Conservation (phyloP, 2,113 vertebrate genomes). For the Mormoops blainvillei region DNA sequence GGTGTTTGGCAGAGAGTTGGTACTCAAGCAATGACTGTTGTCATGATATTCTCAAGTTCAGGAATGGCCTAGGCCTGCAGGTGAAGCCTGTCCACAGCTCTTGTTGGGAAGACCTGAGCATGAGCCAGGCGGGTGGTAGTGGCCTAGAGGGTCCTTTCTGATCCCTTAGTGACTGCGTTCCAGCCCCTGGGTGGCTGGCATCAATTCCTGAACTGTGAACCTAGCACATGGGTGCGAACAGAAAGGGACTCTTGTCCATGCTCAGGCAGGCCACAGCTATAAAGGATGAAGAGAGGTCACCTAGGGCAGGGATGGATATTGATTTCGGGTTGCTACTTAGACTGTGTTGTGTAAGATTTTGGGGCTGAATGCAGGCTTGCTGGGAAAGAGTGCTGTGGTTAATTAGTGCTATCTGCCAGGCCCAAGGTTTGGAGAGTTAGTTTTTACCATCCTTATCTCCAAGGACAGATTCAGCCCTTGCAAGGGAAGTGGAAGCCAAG, state of each 20-base stretch:
- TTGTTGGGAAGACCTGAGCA: background rate
- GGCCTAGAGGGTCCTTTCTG: background rate
- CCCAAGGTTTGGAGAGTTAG: background rate
- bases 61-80: background rate
- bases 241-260: background rate
- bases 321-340: background rate
- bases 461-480: background rate
- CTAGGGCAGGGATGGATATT: background rate
- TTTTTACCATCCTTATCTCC: background rate
- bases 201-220: background rate
- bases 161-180: background rate
- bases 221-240: background rate
- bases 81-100: background rate
- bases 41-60: background rate
- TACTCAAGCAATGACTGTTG: background rate
- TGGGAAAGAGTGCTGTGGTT: background rate
- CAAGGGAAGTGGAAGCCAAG: background rate
- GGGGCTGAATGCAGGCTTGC: background rate
- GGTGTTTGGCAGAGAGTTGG: background rate
- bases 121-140: background rate
- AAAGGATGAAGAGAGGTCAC: background rate
- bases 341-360: background rate
- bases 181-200: background rate
- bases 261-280: background rate
- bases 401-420: background rate